Evolutionary conservation across 1,140 invertebrate species (phyloP), one percentile per base, ranked within the genome.

Genomic region (Drosophila sproati): DNA sequence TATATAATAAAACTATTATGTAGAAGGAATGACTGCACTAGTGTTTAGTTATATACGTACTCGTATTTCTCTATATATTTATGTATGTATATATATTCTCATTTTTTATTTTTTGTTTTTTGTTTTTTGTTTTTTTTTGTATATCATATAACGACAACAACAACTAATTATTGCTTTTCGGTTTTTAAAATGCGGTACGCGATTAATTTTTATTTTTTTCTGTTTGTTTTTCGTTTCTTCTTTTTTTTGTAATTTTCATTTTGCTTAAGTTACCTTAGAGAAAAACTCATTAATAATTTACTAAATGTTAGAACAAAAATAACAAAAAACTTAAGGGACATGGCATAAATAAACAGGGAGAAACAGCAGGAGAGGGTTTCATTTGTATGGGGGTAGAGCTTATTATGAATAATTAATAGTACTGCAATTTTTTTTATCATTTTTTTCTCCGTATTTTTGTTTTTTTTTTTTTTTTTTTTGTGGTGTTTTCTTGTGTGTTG

Each of bases 151-250:
- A 88, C 83, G 83, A 88, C 83, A 88, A 88, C 83, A 87, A 87
- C 83, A 88, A 88, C 77, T 88, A 88, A 88, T 88, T 88, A 88
- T 88, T 88, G 85, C 85, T 88, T 89, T 88, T 89, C 80, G 78
- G 85, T 88, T 88, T 85, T 87, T 78, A 82, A 80, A 80, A 87
- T 86, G 75, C 77, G 72, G 69, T 82, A 75, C 62, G 77, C 51
- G 62, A 68, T 60, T 63, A 63, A 70, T 82, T 67, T 31, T 28
- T 72, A 41, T 41, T 39, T 50, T 47, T 61, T 66, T 63, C 43
- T 71, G 69, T 48, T 60, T 62, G 5, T 28, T 37, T 75, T 50
- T 55, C 37, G n/a, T 35, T 43, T 48, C 75, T 35, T 59, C 28
- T 72, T 43, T 41, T 43, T 20, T 43, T 67, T 63, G 32, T 54